These are phyloP conservation scores for Rallus crepitans DNA, from an alignment of 2,797 vertebrate genomes.

Conservation along the genomic window DNA sequence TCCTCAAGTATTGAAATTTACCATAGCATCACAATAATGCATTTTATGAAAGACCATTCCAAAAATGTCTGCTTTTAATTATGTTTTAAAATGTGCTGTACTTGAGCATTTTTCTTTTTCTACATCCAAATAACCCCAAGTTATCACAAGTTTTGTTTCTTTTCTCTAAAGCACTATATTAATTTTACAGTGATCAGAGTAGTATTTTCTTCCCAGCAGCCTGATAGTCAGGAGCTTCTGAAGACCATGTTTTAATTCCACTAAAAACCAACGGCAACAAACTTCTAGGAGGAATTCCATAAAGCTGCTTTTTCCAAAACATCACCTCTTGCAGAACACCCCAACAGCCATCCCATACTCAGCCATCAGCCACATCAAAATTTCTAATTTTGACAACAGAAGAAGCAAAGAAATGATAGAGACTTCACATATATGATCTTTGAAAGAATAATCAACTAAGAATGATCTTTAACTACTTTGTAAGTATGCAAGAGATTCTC, in stretches of 20 bases:
- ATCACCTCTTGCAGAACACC: not conserved
- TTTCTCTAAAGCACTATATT: constrained; percentile 13
- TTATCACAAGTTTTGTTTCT: not conserved
- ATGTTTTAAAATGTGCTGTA: not conserved
- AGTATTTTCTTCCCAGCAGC: not conserved
- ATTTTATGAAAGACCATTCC: constrained; percentile 15
- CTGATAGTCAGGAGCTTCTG: not conserved
- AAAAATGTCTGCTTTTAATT: constrained; percentile 31
- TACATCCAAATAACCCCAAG: not conserved
- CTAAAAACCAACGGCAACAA: not conserved
- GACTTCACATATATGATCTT: not conserved
- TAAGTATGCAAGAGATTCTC: constrained; percentile 7
- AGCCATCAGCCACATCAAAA: not conserved
- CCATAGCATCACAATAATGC: not conserved
- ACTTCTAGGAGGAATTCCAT: not conserved
- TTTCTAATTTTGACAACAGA: not conserved
- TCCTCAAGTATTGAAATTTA: not conserved
- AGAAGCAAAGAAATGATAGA: not conserved
- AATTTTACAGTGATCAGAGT: not conserved
- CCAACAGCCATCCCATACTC: not conserved
- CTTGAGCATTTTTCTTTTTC: not conserved
- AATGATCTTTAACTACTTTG: not conserved
- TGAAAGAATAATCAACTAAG: not conserved
- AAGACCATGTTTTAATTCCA: not conserved
- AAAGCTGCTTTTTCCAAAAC: constrained; percentile 15